Conservation (phyloP, 1,140 invertebrate genomes). For the Heliothis virescens region DNA sequence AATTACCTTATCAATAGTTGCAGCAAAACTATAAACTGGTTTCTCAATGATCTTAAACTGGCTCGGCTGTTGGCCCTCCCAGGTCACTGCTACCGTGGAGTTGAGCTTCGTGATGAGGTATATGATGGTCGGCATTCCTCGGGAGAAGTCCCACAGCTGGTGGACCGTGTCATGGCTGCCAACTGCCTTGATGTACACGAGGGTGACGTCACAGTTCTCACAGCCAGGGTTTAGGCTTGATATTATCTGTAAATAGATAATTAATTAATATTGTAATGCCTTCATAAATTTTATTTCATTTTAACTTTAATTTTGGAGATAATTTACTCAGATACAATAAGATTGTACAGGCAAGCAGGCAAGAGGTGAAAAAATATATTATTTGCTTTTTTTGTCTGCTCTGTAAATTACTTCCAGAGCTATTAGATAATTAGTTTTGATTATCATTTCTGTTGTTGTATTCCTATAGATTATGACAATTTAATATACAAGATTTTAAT, state of each 20-base stretch:
- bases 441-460: too few relatives aligned
- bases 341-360: too few relatives aligned
- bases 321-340: too few relatives aligned
- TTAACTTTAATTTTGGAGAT: too few relatives aligned
- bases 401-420: too few relatives aligned
- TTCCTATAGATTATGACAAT: too few relatives aligned
- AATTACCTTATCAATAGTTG: conserved; percentile 86
- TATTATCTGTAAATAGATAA: conserved; percentile 65
- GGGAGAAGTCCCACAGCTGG: conserved; percentile 88
- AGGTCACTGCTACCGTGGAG: conserved; percentile 81
- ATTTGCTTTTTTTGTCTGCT: too few relatives aligned
- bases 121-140: conserved; percentile 84
- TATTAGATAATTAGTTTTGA: too few relatives aligned
- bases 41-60: conserved; percentile 80
- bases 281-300: neutral
- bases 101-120: conserved; percentile 81
- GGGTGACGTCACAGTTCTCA: conserved; percentile 66
- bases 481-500: too few relatives aligned
- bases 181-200: conserved; percentile 85
- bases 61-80: conserved; percentile 74
- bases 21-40: conserved; percentile 86
- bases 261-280: neutral
- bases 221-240: conserved; percentile 76
- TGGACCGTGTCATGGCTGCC: conserved; percentile 86
- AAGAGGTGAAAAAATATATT: too few relatives aligned